Evolutionary conservation across 2,797 vertebrate species (phyloP), one percentile per base, ranked within the genome.

Genomic region (Falco peregrinus): DNA sequence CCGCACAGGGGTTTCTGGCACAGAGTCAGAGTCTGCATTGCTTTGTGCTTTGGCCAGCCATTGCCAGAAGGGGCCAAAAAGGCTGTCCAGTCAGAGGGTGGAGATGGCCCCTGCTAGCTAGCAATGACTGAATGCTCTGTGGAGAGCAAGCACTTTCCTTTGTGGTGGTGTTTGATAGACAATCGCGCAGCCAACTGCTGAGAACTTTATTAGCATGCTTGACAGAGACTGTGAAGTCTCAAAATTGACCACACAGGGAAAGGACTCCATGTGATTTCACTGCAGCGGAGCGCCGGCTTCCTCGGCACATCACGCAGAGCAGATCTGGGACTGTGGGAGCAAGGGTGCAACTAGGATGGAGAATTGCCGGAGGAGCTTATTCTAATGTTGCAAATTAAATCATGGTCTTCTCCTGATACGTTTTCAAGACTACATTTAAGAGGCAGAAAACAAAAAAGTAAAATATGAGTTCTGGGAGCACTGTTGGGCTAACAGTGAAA

Each of bases 121-220:
- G 59, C 50, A 61, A 11, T 35, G 75, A 26, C 60, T 71, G 50
- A 53, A 31, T 29, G 37, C 43, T 37, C 29, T 50, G 41, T 47
- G 45, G 45, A 71, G 82, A 89, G 57, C 28, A 79, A 76, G 81
- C 4, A 1, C 41, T 57, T 84, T 80, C 54, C 56, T 71, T 84
- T 86, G 53, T 69, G 57, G 13, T 73, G 33, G 19, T 75, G 29
- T 56, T 91, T 50, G 79, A 78, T 48, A 75, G 69, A 51, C 29
- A 78, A 2, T 51, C 25, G 43, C 35, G 26, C 13, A 82, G 56
- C 28, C 48, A 67, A 2, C 59, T 67, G 31, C 57, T 53, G 81
- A 64, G 51, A 85, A 60, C 48, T 96, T 95, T 71, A 90, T 81
- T 91, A 73, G 47, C 20, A 3, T 60, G 28, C 51, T 84, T 93